Base-by-base conservation (phyloP, 2,888 invertebrate genomes). In the Tachina grossa region DNA sequence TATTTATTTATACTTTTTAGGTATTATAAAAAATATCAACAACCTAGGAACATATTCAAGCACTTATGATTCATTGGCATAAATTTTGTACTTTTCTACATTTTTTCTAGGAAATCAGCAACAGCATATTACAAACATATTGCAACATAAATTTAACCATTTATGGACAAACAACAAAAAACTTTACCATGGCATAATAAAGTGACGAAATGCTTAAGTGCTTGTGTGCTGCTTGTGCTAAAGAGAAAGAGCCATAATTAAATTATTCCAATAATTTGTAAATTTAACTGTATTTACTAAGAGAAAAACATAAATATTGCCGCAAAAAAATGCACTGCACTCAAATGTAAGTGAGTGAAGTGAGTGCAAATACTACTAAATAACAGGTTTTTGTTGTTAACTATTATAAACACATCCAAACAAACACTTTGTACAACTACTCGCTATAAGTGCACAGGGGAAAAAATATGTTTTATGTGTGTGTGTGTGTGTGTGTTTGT, bases 341-440 rank as follows among this genome's bases (percentile, higher is more conserved):
- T 9, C 11, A 71, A 49, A 47, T n/a, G 11, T 41, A 53, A 61
- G 39, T 74, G 68, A 51, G 55, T 57, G 49, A 68, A 59, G 19
- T 68, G 66, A 51, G 14, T 78, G 39, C 55, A 66, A 65, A 57
- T 43, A 69, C 76, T 71, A 31, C 31, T 63, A 55, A 83, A 65
- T 57, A 69, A 83, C 76, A 77, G 77, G 76, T 82, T 75, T 81
- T 75, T 79, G 31, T 31, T 31, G 31, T 31, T 31, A 19, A n/a
- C 65, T 68, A 55, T 72, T 81, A 55, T 63, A 63, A 61, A 69
- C 61, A 82, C 68, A 68, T 49, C 43, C 22, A 65, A 55, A 39
- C 51, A 59, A 65, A 51, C 71, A 72, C 55, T 71, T n/a, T 77
- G 72, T 49, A 51, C 10, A 39, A 22, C 13, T 31, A 39, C 69